These are phyloP conservation scores for Rhinatrema bivittatum DNA, from an alignment of 2,797 vertebrate species.

Conservation along the genomic window DNA sequence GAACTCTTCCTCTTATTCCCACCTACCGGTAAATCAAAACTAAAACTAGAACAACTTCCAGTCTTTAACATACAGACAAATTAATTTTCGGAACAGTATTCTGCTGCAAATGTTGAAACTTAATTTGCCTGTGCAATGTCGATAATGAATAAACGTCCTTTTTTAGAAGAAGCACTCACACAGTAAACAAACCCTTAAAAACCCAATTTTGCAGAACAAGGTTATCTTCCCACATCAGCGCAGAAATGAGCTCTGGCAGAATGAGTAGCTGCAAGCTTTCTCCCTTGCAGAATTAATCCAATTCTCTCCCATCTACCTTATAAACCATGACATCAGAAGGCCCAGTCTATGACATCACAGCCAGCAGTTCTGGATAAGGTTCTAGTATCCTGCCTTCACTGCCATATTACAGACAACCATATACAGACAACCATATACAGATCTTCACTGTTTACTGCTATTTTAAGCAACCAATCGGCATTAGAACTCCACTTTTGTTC, in stretches of 20 bases:
- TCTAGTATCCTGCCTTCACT: slow-evolving; percentile 13
- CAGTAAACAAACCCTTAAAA: slow-evolving; percentile 13
- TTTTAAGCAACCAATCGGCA: slow-evolving; percentile 10
- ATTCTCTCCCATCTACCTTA: slow-evolving; percentile 8
- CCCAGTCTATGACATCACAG: slow-evolving; percentile 5
- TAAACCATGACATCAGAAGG: neutral
- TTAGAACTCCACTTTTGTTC: slow-evolving; percentile 4
- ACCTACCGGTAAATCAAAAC: too few relatives aligned
- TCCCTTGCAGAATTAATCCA: slow-evolving; percentile 6
- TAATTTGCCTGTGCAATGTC: slow-evolving; percentile 41
- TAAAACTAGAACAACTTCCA: slow-evolving; percentile 29
- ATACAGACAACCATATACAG: too few relatives aligned
- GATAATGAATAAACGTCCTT: slow-evolving; percentile 23
- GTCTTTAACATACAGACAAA: slow-evolving; percentile 42
- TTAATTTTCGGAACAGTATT: slow-evolving; percentile 40
- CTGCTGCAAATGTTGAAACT: slow-evolving; percentile 30
- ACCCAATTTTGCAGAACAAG: slow-evolving; percentile 12
- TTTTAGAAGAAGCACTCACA: slow-evolving; percentile 14
- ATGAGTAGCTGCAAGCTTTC: slow-evolving; percentile 9
- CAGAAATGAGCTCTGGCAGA: slow-evolving; percentile 15
- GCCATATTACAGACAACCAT: too few relatives aligned
- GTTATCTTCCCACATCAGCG: too few relatives aligned
- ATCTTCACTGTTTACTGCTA: slow-evolving; percentile 7
- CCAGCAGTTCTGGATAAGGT: slow-evolving; percentile 19
- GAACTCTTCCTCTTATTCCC: slow-evolving; percentile 20